Base-by-base conservation (phyloP, 53 echinoderm and acorn worm species). In the Zoroaster sp. region DNA sequence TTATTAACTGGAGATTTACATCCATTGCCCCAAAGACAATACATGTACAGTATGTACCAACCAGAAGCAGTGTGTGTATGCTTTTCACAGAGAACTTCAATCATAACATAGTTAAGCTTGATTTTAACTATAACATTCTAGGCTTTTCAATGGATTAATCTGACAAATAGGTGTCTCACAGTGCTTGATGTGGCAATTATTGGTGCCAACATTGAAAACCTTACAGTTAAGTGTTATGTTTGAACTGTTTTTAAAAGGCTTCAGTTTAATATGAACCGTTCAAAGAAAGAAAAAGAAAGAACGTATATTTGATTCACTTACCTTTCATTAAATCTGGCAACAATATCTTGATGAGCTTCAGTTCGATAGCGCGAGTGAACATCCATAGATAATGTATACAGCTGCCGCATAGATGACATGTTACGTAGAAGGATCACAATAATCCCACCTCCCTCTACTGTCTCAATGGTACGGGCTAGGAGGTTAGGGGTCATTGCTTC, bases 291-390 rank as follows among this genome's bases (percentile, higher is more conserved):
- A 52, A 17, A 11, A 52, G 17, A 13, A 13, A 13, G 11, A 13
- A 17, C 11, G n/a, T n/a, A n/a, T n/a, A n/a, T n/a, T n/a, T n/a
- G n/a, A n/a, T 18, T 31, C 15, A 47, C 55, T 79, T 47, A 97
- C 97, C 97, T 94, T 89, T 97, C 98, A 87, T 97, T 97, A 74
- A 97, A 97, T 66, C 95, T 90, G 39, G 92, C 95, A 1, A 97
- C 95, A 0, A 97, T 95, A 74, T 97, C 98, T 74, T 94, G 95
- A 40, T 97, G 98, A 2, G 97, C 86, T 47, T 97, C 97, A 15
- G 97, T 97, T 31, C 97, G 77, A 66, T 92, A 97, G 18, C 97
- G 77, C 0, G 95, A 91, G 40, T 97, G 98, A 9, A 97, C 98
- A 69, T 97, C 98, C 98, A 97, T 97, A 3, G 98, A 66, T 91